Conservation (phyloP, 1,140 invertebrate species). For the Papilio aristodemus region DNA sequence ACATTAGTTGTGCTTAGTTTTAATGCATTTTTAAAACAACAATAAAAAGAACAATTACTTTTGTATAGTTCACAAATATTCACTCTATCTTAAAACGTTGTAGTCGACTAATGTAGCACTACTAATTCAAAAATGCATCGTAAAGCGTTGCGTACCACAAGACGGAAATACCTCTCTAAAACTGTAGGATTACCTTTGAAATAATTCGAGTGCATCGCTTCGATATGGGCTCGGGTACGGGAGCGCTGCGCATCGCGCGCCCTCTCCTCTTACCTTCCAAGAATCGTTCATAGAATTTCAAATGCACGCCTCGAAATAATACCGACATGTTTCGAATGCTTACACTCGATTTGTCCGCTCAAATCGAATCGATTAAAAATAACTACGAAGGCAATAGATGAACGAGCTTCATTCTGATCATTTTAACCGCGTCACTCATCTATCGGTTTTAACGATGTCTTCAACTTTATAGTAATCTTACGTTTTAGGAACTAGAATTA, state of each 20-base stretch:
- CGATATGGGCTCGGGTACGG: not conserved
- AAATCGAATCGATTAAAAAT: constrained; percentile 18
- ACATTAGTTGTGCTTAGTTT: not conserved
- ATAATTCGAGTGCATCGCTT: not conserved
- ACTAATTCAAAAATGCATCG: not conserved
- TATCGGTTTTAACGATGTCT: not conserved
- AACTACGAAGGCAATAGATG: not conserved
- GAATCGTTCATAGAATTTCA: constrained; percentile 24
- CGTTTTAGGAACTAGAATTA: not conserved
- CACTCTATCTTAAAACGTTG: not conserved
- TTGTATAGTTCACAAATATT: not conserved
- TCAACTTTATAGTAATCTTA: not conserved
- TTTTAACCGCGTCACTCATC: not conserved
- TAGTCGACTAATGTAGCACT: not conserved
- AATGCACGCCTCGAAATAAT: constrained; percentile 30
- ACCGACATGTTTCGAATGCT: constrained; percentile 15
- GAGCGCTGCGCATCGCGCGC: not conserved
- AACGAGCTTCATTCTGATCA: not conserved
- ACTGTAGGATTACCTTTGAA: not conserved
- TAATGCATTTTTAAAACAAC: not conserved
- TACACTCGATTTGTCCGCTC: not conserved
- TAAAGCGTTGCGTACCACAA: not conserved
- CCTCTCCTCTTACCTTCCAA: constrained; percentile 6
- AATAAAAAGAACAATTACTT: not conserved
- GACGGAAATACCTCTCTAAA: not conserved